A percentile compares a stretch with the other conserved stretches of the same genome.
phyloP scores from a whole-genome alignment of 2,113 vertebrate genomes.

The Acanthochromis polyacanthus region DNA sequence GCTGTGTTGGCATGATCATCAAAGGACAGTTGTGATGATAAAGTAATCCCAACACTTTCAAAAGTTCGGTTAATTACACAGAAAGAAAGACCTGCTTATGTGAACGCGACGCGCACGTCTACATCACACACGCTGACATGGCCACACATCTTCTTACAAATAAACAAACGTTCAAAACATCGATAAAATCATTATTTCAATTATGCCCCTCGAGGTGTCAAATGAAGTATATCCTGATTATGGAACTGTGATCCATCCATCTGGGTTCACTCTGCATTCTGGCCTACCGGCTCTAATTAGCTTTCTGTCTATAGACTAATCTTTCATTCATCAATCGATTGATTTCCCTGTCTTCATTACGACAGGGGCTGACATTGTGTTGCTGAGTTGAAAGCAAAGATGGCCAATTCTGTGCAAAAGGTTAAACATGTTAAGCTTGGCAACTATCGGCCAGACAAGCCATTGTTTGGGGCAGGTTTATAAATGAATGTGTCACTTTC shows the following conservation, averaged over 20 bases:
- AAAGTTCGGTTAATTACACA: slow-evolving; percentile 44
- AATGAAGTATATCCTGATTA: slow-evolving; percentile 75
- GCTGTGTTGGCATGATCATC: slow-evolving; percentile 50
- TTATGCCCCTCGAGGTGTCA: slow-evolving; percentile 72
- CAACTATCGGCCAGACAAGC: slow-evolving; percentile 35
- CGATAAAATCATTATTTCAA: slow-evolving; percentile 73
- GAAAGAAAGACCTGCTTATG: neutral
- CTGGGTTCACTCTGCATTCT: slow-evolving; percentile 65
- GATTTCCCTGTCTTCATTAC: slow-evolving; percentile 83
- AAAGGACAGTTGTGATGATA: slow-evolving; percentile 40
- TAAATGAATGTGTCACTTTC: slow-evolving; percentile 62
- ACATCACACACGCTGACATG: neutral
- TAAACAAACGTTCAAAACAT: slow-evolving; percentile 42
- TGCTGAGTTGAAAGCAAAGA: slow-evolving; percentile 64
- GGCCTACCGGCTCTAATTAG: slow-evolving; percentile 75
- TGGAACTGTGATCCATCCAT: slow-evolving; percentile 74
- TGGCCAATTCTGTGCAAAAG: slow-evolving; percentile 69
- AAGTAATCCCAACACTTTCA: slow-evolving; percentile 22
- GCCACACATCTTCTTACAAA: slow-evolving; percentile 23
- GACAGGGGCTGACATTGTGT: slow-evolving; percentile 57
- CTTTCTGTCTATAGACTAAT: slow-evolving; percentile 81
- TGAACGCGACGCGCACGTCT: neutral
- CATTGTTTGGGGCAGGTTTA: slow-evolving; percentile 51
- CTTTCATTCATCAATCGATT: slow-evolving; percentile 83
- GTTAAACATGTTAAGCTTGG: slow-evolving; percentile 78